Conservation (phyloP, 2,113 vertebrate genomes). For the Hydrolagus affinis region DNA sequence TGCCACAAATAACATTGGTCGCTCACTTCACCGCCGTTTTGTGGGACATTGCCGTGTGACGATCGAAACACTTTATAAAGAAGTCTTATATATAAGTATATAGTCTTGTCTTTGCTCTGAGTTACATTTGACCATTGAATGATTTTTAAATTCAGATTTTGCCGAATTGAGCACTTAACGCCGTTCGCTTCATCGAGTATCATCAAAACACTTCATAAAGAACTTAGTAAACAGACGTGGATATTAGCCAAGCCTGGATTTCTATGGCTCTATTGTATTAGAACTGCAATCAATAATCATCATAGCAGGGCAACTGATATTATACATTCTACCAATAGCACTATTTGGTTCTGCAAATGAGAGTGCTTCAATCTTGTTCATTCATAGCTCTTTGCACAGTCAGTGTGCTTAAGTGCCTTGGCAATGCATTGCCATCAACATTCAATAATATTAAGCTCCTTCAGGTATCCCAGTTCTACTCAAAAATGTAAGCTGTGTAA, state of each 20-base stretch:
- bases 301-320: too few species aligned
- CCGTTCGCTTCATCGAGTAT: background rate
- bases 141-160: background rate
- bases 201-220: background rate
- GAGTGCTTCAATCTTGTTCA: background rate
- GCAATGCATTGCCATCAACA: background rate
- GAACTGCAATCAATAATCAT: background rate
- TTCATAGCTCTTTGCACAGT: background rate
- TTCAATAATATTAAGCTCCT: too few species aligned
- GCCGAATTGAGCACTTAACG: background rate
- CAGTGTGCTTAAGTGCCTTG: background rate
- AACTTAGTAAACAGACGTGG: background rate
- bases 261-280: background rate
- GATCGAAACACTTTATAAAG: too few species aligned
- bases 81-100: too few species aligned
- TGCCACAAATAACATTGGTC: too few species aligned
- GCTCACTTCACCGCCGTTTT: too few species aligned
- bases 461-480: background rate
- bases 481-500: background rate
- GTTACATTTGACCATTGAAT: background rate
- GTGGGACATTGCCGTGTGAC: too few species aligned
- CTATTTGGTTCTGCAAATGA: background rate
- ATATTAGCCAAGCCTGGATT: background rate
- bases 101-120: background rate
- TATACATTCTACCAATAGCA: background rate